Base-by-base conservation (phyloP, 2,113 vertebrate species). In the Grammomys surdaster region DNA sequence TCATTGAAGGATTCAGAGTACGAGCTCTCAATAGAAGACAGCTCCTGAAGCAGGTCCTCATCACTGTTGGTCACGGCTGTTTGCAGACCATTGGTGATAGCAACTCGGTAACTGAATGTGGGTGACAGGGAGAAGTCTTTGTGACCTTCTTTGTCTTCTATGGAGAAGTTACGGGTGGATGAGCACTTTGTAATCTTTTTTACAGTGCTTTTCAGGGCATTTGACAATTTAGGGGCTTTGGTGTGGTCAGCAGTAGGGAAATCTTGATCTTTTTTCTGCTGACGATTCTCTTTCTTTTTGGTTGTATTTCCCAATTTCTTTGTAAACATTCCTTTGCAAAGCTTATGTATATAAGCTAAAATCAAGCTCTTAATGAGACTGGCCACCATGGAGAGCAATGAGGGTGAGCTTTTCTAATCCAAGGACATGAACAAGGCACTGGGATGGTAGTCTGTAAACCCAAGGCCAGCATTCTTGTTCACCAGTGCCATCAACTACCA, bases 271-370 rank as follows among this genome's bases (percentile, higher is more conserved):
- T 99, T 99, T 98, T 98, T 99, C 97, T 98, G 99, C 98, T 99
- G 99, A 94, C 96, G 98, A 98, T 98, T 99, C 95, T 99, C 99
- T 99, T 98, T 99, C 98, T 99, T 99, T 99, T 99, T 99, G 96
- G 99, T 99, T 98, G 99, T 99, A 98, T 99, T 99, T 97, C 98
- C 99, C 99, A 98, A 97, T 99, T 99, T 99, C 99, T 99, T 99
- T 99, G 99, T 99, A 99, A 99, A 99, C 99, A 99, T 99, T 99
- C 99, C 99, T 99, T 99, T 99, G 98, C 98, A 99, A 99, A 99
- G 99, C 99, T 99, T 99, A 98, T 99, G 98, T 98, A 99, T 98
- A 98, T 99, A 99, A 98, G 98, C 99, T 97, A 99, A 99, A 99
- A 99, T 98, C 96, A 99, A 98, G 98, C 98, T 99, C 98, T 99